Evolutionary conservation across 2,797 vertebrate genomes (phyloP).

Genomic region (Mareca strepera): DNA sequence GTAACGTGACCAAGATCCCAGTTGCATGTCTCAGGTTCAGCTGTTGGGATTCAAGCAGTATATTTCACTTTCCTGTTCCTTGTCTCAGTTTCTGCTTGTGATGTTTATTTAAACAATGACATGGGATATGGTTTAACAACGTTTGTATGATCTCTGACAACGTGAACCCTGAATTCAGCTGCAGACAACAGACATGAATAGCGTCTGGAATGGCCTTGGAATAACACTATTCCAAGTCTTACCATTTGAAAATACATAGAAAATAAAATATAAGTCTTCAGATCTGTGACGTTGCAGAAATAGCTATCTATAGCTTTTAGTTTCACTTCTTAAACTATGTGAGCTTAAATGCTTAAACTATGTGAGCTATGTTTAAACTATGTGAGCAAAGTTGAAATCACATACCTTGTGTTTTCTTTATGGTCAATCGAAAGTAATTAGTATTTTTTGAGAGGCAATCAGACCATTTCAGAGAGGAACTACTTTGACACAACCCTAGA

Average conservation of each 20-base stretch:
- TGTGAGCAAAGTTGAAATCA: not conserved
- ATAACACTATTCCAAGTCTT: no score
- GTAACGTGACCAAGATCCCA: not conserved
- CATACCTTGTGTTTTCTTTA: not conserved
- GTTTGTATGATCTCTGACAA: not conserved
- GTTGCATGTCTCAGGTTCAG: not conserved
- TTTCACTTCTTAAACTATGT: not conserved
- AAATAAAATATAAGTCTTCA: not conserved
- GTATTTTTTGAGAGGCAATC: not conserved
- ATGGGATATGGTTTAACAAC: not conserved
- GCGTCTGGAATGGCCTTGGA: no score
- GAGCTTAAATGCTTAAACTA: no score
- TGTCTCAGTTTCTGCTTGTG: not conserved
- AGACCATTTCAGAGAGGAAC: not conserved
- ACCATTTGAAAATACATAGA: not conserved
- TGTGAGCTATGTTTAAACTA: no score
- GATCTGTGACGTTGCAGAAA: not conserved
- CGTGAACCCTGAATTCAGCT: not conserved
- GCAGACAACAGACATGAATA: not conserved
- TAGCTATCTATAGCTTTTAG: not conserved
- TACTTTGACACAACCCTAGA: not conserved
- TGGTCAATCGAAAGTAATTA: not conserved
- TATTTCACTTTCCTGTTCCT: not conserved
- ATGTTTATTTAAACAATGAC: not conserved
- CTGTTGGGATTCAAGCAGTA: not conserved